phyloP scores from a whole-genome alignment of 2,113 vertebrate species.

The Poeciliopsis turrubarensis region DNA sequence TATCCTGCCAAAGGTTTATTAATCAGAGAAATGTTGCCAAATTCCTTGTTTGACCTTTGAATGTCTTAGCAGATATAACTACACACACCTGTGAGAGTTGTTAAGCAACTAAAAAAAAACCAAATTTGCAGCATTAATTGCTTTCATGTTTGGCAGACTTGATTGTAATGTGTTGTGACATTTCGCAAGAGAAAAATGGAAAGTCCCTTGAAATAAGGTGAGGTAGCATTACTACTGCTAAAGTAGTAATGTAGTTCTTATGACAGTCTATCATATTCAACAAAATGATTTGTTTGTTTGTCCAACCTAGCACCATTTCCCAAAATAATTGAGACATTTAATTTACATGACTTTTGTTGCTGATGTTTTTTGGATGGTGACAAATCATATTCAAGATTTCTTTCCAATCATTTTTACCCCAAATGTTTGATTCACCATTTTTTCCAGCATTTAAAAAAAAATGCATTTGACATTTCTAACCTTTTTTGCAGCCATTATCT shows the following conservation, averaged over 20 bases:
- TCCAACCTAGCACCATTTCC: too few relatives aligned
- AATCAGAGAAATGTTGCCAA: neutral
- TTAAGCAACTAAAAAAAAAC: conserved; percentile 24
- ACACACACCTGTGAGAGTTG: neutral
- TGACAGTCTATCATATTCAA: too few relatives aligned
- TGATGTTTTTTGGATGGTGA: too few relatives aligned
- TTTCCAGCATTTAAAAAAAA: neutral
- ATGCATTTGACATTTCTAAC: too few relatives aligned
- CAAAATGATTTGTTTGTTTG: neutral
- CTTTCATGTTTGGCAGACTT: conserved; percentile 12
- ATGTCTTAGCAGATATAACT: conserved; percentile 11
- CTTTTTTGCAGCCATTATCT: neutral
- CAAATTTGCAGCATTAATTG: conserved; percentile 14
- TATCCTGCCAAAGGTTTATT: neutral
- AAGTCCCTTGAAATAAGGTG: neutral
- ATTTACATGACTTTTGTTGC: too few relatives aligned
- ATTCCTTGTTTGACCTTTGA: neutral
- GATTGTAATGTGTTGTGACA: conserved; percentile 51
- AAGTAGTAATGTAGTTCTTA: neutral
- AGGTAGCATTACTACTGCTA: too few relatives aligned
- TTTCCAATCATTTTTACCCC: too few relatives aligned
- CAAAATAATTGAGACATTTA: too few relatives aligned
- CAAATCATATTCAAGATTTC: too few relatives aligned
- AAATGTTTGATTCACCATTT: neutral
- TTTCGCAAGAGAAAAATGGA: conserved; percentile 14